Conservation (phyloP, 2,888 invertebrate genomes). For the Tachina grossa region DNA sequence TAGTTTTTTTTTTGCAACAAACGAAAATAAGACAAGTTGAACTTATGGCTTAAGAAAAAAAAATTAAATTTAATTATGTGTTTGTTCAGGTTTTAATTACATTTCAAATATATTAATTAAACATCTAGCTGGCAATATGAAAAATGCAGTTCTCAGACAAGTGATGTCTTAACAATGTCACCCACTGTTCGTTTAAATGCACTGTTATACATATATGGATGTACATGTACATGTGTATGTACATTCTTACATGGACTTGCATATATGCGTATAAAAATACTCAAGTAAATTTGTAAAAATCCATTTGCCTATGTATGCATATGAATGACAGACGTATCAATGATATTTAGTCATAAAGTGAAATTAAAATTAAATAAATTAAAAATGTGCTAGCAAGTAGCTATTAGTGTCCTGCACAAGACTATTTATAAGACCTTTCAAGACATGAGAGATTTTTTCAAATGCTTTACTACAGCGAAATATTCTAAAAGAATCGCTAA, state of each 20-base stretch:
- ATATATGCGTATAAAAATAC: neutral
- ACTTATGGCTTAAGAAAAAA: slow-evolving; percentile 30
- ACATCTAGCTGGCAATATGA: neutral
- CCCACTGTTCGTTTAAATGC: slow-evolving; percentile 53
- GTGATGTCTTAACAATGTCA: slow-evolving; percentile 58
- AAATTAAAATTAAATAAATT: slow-evolving; percentile 9
- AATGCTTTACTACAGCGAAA: too few relatives aligned
- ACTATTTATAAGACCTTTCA: too few relatives aligned
- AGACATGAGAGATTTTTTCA: too few relatives aligned
- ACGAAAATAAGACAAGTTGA: slow-evolving; percentile 18
- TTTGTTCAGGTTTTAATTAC: slow-evolving; percentile 55
- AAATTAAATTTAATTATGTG: slow-evolving; percentile 15
- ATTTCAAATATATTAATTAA: slow-evolving; percentile 58
- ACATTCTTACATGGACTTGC: too few relatives aligned
- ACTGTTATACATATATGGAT: neutral
- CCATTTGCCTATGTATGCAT: neutral
- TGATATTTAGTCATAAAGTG: slow-evolving; percentile 15
- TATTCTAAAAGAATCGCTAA: too few relatives aligned
- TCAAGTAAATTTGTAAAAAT: neutral
- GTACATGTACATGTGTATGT: neutral
- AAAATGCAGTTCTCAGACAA: slow-evolving; percentile 23
- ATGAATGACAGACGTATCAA: neutral
- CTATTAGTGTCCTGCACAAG: too few relatives aligned
- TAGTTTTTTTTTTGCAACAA: slow-evolving; percentile 7
- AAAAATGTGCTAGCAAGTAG: neutral